phyloP scores from a whole-genome alignment of 2,113 vertebrate genomes.

The Cephalopterus ornatus region DNA sequence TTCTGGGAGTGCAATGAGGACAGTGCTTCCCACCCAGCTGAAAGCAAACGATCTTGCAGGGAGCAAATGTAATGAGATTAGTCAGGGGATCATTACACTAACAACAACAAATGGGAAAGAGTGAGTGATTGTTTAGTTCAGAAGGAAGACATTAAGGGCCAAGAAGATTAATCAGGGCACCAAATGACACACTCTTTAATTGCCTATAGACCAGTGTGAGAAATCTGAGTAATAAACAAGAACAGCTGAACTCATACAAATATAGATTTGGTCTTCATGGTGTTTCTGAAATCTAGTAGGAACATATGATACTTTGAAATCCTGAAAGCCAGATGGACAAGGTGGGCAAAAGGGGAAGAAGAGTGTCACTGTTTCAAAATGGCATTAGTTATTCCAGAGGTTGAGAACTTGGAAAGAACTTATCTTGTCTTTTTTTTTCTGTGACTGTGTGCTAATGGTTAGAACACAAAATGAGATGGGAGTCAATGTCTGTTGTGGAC shows the following conservation, averaged over 20 bases:
- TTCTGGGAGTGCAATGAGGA: not conserved
- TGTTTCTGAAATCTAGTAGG: not conserved
- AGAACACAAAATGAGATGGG: not conserved
- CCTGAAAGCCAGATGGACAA: not conserved
- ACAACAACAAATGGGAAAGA: not conserved
- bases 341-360: not conserved
- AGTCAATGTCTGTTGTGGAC: not conserved
- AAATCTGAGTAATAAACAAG: not conserved
- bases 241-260: not conserved
- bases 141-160: not conserved
- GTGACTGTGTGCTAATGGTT: not conserved
- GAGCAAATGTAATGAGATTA: slow-evolving; percentile 3
- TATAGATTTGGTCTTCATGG: not conserved
- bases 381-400: not conserved
- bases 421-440: not conserved
- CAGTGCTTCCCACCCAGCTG: not conserved
- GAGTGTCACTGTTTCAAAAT: not conserved
- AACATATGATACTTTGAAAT: not conserved
- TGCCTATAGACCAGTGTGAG: not conserved
- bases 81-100: not conserved
- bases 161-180: not conserved
- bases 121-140: not conserved
- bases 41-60: not conserved
- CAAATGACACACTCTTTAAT: not conserved
- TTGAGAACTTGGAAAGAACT: not conserved